Percentiles rank a stretch among this genome's conserved stretches.
These are phyloP conservation scores for Mugil cephalus DNA, from an alignment of 2,113 vertebrate species.

Conservation along the genomic window DNA sequence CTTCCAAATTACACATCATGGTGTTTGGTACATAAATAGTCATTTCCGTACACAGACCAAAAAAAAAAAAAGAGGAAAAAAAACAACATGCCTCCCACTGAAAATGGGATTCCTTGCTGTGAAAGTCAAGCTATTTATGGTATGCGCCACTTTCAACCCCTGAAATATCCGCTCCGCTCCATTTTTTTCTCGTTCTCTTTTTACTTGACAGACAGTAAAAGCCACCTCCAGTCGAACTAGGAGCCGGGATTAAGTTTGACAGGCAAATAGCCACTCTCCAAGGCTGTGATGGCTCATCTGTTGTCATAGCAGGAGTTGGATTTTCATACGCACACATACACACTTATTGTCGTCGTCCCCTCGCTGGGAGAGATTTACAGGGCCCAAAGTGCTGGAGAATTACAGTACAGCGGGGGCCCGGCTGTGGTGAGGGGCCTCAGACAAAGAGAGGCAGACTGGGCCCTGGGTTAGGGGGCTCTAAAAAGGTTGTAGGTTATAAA, in stretches of 20 bases:
- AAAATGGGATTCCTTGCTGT: constrained; percentile 73
- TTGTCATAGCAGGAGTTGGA: constrained; percentile 65
- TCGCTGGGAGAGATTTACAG: constrained; percentile 69
- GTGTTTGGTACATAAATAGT: constrained; percentile 75
- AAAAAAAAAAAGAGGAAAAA: constrained; percentile 31
- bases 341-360: constrained; percentile 24
- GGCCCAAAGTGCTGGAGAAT: constrained; percentile 48
- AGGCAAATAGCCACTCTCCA: constrained; percentile 75
- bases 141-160: constrained; percentile 69
- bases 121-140: constrained; percentile 77
- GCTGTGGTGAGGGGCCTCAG: constrained; percentile 46
- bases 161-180: constrained; percentile 60
- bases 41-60: constrained; percentile 69
- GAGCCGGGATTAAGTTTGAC: constrained; percentile 74
- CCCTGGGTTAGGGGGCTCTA: constrained; percentile 59
- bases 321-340: constrained; percentile 25
- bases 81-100: constrained; percentile 67
- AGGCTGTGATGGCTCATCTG: constrained; percentile 64
- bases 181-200: constrained; percentile 21
- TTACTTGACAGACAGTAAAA: constrained; percentile 70
- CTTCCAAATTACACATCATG: constrained; percentile 74
- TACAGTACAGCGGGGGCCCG: constrained; percentile 54
- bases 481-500: constrained; percentile 81
- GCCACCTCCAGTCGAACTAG: constrained; percentile 57
- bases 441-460: constrained; percentile 40